Conservation (phyloP, 2,888 invertebrate species). For the Antitype chi region DNA sequence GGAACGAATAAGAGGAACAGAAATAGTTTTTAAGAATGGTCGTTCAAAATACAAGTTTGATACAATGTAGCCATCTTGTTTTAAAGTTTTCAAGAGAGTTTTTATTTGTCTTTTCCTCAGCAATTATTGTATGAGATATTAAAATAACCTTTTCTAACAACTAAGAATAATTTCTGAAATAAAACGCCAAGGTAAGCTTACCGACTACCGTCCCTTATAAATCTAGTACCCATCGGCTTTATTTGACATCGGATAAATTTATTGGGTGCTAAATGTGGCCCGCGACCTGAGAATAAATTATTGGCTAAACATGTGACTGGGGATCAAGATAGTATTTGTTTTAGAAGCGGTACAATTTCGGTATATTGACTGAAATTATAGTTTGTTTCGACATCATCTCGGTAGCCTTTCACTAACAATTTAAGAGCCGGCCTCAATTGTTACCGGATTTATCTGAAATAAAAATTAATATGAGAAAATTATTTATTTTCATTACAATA, state of each 20-base stretch:
- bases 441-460: background rate
- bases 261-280: slow-evolving; percentile 83
- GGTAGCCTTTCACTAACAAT: background rate
- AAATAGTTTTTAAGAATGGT: background rate
- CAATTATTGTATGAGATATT: background rate
- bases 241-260: slow-evolving; percentile 85
- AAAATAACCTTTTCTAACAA: slow-evolving; percentile 1
- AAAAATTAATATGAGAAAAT: too few species aligned
- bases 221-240: slow-evolving; percentile 78
- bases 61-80: background rate
- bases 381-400: background rate
- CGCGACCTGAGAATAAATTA: slow-evolving; percentile 79
- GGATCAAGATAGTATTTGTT: slow-evolving; percentile 67
- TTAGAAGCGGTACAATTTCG: slow-evolving; percentile 19
- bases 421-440: too few species aligned
- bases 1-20: background rate
- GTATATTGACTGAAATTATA: slow-evolving; percentile 9
- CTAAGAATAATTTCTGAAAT: slow-evolving; percentile 47
- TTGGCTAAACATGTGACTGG: slow-evolving; percentile 69
- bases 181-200: slow-evolving; percentile 68
- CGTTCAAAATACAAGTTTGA: background rate
- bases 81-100: too few species aligned
- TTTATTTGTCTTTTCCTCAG: background rate
- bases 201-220: slow-evolving; percentile 71
- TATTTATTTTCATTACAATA: too few species aligned